Evolutionary conservation across 2,797 vertebrate species (phyloP), one percentile per base, ranked within the genome.

Genomic region (Luscinia megarhynchos): DNA sequence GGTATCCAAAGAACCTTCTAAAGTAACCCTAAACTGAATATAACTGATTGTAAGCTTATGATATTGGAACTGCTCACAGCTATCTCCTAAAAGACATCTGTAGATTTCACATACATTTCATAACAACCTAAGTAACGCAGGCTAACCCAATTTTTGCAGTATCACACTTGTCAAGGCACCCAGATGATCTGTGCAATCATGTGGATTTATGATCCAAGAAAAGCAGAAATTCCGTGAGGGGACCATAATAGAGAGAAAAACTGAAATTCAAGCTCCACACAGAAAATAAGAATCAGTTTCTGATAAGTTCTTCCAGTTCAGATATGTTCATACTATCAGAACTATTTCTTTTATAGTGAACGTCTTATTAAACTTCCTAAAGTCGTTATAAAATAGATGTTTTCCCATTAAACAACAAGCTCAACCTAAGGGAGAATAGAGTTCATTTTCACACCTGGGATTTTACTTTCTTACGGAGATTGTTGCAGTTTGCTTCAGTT

Each of bases 201-300:
- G 66, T 57, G 69, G 90, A 95, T 97, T 97, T 95, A 97, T 89
- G 93, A 96, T 84, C 67, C 57, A 92, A 92, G 68, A 95, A 89
- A 95, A 95, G 58, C 3, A 86, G 77, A 92, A 95, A 91, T 92
- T 95, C 72, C 18, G 7, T 30, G 57, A 90, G 46, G 27, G 26
- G 48, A 76, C 70, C 79, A 59, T 59, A 92, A 92, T 75, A 85
- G 61, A 70, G 15, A 78, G 57, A 88, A 83, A 63, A 32, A 50
- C 15, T 51, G 38, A 83, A 77, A 79, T 62, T 50, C 36, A 69
- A 51, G 53, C 73, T 72, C 53, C 48, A 76, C n/a, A 40, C 12
- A 87, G 61, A 93, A 95, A 87, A 85, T 50, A 82, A 15, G 54
- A 91, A 84, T 73, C 23, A 12, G 24, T 66, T 87, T 90, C 50